Base-by-base conservation (phyloP, 2,113 vertebrate genomes). In the Eulemur rufifrons region DNA sequence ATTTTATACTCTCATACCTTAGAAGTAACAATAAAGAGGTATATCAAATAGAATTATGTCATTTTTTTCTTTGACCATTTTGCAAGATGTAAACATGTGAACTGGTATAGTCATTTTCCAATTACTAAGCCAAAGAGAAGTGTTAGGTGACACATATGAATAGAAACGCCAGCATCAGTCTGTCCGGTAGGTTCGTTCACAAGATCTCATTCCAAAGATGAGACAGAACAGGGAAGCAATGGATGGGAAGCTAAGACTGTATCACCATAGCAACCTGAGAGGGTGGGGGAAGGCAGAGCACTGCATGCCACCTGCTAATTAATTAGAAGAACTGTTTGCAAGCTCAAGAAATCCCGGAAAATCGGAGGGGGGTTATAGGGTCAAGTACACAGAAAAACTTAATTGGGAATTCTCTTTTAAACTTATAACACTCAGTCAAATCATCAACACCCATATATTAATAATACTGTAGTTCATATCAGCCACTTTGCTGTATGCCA, bases 261-360 rank as follows among this genome's bases (percentile, higher is more conserved):
- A 90, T 88, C 93, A 85, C 94, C 81, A 91, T 87, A 87, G 92
- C 81, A 96, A 92, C 88, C 45, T 14, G 47, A 84, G 56, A 61
- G 82, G 47, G 61, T 61, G 2, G 50, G 56, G 42, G 29, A 7
- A 45, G 47, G 27, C 69, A 77, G 56, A 45, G 34, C 59, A 73
- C 20, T 10, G 20, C 52, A 64, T 9, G 56, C 54, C 77, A 89
- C 93, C 91, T 94, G 88, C 85, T 91, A 89, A 96, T 95, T 91
- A 94, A 86, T 95, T 83, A 96, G 69, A 34, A 96, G 83, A 91
- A 81, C 54, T 84, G 54, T 97, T 86, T 80, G 83, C 56, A 94
- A 96, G 71, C 82, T 82, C 56, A 94, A 91, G 86, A 96, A 93
- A 76, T 64, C 66, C 68, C 69, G 25, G 23, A 91, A 68, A 88